Conservation (phyloP, 2,113 vertebrate genomes). For the Motacilla alba region DNA sequence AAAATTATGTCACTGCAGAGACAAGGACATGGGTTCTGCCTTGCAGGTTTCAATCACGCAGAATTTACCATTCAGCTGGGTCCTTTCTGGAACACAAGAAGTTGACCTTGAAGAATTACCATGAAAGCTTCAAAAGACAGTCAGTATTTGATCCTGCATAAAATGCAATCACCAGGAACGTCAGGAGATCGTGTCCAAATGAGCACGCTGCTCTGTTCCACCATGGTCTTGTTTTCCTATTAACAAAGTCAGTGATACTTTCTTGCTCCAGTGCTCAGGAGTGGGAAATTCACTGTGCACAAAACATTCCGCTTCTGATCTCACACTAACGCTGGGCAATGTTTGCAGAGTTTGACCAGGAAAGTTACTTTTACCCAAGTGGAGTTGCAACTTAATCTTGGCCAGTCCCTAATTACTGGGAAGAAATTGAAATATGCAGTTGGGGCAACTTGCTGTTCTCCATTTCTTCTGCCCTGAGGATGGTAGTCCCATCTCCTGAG, state of each 20-base stretch:
- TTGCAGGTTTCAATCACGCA: conserved; percentile 5
- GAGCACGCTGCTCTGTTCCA: background rate
- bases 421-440: background rate
- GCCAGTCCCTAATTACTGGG: background rate
- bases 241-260: background rate
- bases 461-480: background rate
- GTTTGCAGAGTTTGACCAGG: background rate
- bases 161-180: background rate
- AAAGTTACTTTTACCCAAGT: background rate
- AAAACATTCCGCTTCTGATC: background rate
- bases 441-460: background rate
- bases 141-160: background rate
- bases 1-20: conserved; percentile 8
- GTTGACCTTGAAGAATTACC: background rate
- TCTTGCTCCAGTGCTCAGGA: background rate
- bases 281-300: background rate
- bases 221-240: background rate
- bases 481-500: background rate
- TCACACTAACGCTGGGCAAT: background rate
- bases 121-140: background rate
- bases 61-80: background rate
- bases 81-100: background rate
- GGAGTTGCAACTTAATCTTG: background rate
- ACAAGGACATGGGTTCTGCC: background rate
- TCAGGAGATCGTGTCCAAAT: background rate